Conservation (phyloP, 1,140 invertebrate species). For the Drosophila hydei region DNA sequence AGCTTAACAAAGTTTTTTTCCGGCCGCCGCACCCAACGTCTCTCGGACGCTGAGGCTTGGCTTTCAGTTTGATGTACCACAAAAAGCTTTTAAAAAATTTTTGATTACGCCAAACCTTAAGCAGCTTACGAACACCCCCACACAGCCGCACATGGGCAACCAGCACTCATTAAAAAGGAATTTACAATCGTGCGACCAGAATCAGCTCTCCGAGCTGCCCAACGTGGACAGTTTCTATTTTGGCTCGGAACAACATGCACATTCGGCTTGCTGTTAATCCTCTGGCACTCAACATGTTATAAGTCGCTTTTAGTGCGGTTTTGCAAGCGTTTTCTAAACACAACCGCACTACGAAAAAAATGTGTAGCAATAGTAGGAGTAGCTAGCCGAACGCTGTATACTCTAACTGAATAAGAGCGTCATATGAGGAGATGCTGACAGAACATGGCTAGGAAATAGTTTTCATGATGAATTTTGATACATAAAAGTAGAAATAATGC, state of each 20-base stretch:
- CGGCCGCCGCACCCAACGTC: conserved; percentile 2
- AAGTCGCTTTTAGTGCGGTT: conserved; percentile 82
- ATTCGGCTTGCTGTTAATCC: conserved; percentile 74
- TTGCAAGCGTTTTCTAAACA: conserved; percentile 74
- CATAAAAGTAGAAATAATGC: too few relatives aligned
- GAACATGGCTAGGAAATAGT: too few relatives aligned
- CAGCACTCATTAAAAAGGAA: conserved; percentile 82
- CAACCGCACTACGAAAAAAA: conserved; percentile 28
- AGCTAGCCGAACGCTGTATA: conserved; percentile 10
- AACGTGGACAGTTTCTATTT: conserved; percentile 41
- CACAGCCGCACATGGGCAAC: conserved; percentile 40
- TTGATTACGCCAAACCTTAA: conserved; percentile 81
- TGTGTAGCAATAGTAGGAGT: conserved; percentile 10
- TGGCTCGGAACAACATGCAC: conserved; percentile 12
- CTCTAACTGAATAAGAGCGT: not conserved
- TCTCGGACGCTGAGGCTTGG: conserved; percentile 30
- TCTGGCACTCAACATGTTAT: conserved; percentile 83
- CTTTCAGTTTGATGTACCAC: conserved; percentile 72
- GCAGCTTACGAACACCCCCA: conserved; percentile 65
- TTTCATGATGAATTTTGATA: too few relatives aligned
- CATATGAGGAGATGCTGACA: not conserved
- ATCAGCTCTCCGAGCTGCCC: conserved; percentile 3
- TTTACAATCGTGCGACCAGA: conserved; percentile 55
- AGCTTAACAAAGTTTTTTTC: conserved; percentile 75
- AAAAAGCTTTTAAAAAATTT: conserved; percentile 82